Percentiles rank a stretch among this genome's conserved stretches.
These are phyloP conservation scores for Trichogramma pretiosum DNA, from an alignment of 1,140 invertebrate genomes.

Conservation along the genomic window DNA sequence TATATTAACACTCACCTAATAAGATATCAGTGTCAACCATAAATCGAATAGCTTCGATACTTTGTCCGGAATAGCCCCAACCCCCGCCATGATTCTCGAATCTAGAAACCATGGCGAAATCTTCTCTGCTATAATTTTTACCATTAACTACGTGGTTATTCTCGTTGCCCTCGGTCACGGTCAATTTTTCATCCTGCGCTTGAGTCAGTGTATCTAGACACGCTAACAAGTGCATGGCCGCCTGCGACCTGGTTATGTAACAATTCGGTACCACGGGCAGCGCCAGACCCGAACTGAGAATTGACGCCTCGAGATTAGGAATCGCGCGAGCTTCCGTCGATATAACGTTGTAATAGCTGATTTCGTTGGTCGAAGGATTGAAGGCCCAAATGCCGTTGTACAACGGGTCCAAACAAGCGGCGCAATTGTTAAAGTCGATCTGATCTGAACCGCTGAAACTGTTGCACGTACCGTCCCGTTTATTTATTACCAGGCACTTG, in stretches of 20 bases:
- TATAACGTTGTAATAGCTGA: conserved; percentile 76
- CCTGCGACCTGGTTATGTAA: conserved; percentile 70
- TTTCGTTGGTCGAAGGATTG: conserved; percentile 58
- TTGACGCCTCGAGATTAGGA: conserved; percentile 41
- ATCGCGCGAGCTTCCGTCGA: conserved; percentile 52
- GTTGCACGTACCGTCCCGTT: conserved; percentile 71
- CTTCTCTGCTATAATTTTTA: conserved; percentile 61
- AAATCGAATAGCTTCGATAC: conserved; percentile 88
- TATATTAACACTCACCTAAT: conserved; percentile 36
- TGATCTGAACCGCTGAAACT: conserved; percentile 71
- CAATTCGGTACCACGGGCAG: conserved; percentile 64
- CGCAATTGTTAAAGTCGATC: conserved; percentile 64
- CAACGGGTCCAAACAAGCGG: conserved; percentile 78
- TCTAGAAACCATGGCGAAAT: conserved; percentile 76
- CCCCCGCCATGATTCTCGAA: conserved; percentile 95
- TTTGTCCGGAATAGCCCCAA: conserved; percentile 95
- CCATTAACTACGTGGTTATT: conserved; percentile 44
- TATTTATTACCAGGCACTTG: conserved; percentile 77
- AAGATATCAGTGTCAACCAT: conserved; percentile 88
- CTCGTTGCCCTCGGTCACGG: conserved; percentile 45
- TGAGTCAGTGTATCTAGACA: conserved; percentile 83
- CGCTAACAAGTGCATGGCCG: conserved; percentile 78
- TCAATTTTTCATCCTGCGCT: conserved; percentile 63
- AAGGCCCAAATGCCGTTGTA: conserved; percentile 82
- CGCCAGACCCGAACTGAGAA: conserved; percentile 71